Percentiles rank a stretch among this genome's conserved stretches.
These are phyloP conservation scores for Coptodon rendalli DNA, from an alignment of 2,113 vertebrate species.

Conservation along the genomic window DNA sequence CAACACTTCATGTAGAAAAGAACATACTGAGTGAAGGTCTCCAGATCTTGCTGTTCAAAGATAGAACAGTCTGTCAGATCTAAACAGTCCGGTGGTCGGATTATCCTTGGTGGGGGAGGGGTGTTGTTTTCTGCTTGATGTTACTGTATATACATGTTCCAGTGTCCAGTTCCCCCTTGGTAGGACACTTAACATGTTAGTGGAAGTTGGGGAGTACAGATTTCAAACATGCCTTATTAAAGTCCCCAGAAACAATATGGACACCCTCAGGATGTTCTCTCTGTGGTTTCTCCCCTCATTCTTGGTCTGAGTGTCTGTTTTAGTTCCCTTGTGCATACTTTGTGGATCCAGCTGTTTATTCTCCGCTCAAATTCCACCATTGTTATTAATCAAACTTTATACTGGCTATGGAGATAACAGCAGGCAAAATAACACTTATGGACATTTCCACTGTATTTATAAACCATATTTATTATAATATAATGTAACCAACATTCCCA, in stretches of 20 bases:
- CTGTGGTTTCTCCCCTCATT: not conserved
- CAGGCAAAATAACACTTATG: not conserved
- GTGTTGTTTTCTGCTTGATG: not conserved
- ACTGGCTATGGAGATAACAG: not conserved
- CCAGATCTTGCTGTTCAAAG: not conserved
- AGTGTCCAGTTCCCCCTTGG: not conserved
- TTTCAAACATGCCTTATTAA: not conserved
- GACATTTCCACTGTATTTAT: not conserved
- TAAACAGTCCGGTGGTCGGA: not conserved
- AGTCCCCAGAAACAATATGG: not conserved
- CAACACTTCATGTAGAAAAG: accelerated
- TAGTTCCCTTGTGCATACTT: not conserved
- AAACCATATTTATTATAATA: not conserved
- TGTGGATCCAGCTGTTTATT: not conserved
- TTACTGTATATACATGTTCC: not conserved
- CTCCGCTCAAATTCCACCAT: not conserved
- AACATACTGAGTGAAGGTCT: not conserved
- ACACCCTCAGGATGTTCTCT: accelerated
- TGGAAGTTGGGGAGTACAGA: not conserved
- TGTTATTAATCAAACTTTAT: not conserved
- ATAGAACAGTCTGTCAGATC: accelerated
- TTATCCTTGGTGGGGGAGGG: not conserved
- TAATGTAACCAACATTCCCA: not conserved
- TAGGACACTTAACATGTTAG: not conserved
- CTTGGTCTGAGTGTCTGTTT: not conserved